Conservation (phyloP, 2,113 vertebrate genomes). For the Tonatia bakeri region DNA sequence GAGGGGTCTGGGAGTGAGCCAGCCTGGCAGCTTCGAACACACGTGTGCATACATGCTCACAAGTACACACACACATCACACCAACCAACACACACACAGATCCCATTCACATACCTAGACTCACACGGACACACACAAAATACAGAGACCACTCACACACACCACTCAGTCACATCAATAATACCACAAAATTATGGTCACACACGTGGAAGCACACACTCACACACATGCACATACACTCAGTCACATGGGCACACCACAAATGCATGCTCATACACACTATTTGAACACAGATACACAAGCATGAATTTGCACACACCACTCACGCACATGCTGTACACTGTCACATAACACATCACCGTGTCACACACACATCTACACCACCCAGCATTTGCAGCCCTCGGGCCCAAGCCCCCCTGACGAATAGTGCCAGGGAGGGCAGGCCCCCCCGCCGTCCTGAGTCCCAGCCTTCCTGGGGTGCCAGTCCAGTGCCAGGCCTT, state of each 20-base stretch:
- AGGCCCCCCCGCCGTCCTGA: not conserved
- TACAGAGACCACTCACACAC: not conserved
- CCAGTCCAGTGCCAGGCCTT: not conserved
- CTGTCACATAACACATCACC: not conserved
- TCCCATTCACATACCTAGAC: not conserved
- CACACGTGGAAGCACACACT: not conserved
- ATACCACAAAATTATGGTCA: not conserved
- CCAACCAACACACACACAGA: not conserved
- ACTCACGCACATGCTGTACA: not conserved
- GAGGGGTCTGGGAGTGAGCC: not conserved
- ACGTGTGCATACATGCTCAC: not conserved
- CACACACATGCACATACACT: not conserved
- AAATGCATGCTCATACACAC: not conserved
- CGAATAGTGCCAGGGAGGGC: not conserved
- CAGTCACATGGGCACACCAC: not conserved
- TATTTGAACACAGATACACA: not conserved
- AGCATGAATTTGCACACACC: not conserved
- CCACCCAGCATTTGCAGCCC: not conserved
- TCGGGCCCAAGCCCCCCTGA: not conserved
- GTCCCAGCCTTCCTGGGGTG: not conserved
- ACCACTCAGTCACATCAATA: not conserved
- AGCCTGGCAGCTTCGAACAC: not conserved
- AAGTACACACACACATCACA: not conserved
- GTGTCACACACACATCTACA: not conserved
- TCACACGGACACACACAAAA: not conserved